phyloP scores from a whole-genome alignment of 2,113 vertebrate species.

The Origma solitaria region DNA sequence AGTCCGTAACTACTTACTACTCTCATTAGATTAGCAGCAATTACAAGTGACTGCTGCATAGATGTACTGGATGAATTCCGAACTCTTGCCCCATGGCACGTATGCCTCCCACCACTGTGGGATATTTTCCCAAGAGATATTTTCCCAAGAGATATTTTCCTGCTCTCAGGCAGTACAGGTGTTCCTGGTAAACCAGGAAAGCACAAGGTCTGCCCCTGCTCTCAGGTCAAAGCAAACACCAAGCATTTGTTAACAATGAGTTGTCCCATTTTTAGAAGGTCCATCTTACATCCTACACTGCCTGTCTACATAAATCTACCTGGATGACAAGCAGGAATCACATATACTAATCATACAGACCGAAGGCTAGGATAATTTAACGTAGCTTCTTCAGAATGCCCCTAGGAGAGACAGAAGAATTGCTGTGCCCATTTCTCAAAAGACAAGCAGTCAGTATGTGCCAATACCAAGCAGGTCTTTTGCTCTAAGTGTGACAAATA shows the following conservation, averaged over 20 bases:
- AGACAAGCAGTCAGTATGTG: not conserved
- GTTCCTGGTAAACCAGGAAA: not conserved
- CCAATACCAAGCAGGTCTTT: not conserved
- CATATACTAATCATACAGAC: not conserved
- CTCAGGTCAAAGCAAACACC: not conserved
- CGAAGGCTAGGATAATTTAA: not conserved
- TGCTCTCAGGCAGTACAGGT: accelerated
- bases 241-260: not conserved
- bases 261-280: not conserved
- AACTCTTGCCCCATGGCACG: not conserved
- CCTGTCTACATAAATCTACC: not conserved
- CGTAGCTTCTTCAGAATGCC: not conserved
- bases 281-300: not conserved
- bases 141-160: not conserved
- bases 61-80: not conserved
- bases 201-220: not conserved
- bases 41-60: not conserved
- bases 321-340: not conserved
- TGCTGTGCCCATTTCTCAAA: not conserved
- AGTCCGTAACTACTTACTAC: not conserved
- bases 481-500: not conserved
- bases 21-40: not conserved
- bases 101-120: not conserved
- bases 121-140: no score
- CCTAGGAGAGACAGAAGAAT: not conserved